Base-by-base conservation (phyloP, 2,797 vertebrate genomes). In the Rhadinocentrus ornatus region DNA sequence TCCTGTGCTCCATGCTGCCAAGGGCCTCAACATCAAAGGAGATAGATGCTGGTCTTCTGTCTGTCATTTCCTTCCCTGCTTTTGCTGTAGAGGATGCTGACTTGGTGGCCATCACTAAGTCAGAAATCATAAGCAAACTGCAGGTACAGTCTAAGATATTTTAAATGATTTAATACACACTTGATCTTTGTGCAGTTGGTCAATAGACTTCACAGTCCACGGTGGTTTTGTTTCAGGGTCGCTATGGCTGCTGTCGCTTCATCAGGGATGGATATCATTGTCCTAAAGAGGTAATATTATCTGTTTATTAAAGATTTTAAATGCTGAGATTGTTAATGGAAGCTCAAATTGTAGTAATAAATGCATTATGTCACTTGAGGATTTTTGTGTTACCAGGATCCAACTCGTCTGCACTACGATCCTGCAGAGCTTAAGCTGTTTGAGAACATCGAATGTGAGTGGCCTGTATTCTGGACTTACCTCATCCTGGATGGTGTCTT, bases 381-480 rank as follows among this genome's bases (percentile, higher is more conserved):
- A 1, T 7, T 62, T 12, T 57, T 72, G 26, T 86, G 60, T 91
- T 78, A 29, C 75, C 9, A 99, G 98, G 98, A 99, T 78, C 96
- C 98, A 7, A 94, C 86, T 67, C 95, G 98, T 61, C 92, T 99
- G 65, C 97, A 99, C 89, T 99, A 99, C 56, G 98, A 99, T 85
- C 96, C 98, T 1, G 96, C 97, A 44, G 98, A 99, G 87, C 95
- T 99, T 66, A 99, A 99, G 80, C 93, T 99, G 62, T 99, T 99
- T 93, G 98, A 99, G 90, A 99, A 99, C 74, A 99, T 99, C 29
- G 98, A 99, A 88, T 98, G 97, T 66, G 98, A 99, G 70, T 99
- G 98, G 98, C 98, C 98, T 0, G 94, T 99, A 16, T 99, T 99
- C 92, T 99, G 98, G 98, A 98, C 96, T 0, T 99, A 99, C 63